phyloP scores from a whole-genome alignment of 2,113 vertebrate species.

The Bombycilla garrulus region DNA sequence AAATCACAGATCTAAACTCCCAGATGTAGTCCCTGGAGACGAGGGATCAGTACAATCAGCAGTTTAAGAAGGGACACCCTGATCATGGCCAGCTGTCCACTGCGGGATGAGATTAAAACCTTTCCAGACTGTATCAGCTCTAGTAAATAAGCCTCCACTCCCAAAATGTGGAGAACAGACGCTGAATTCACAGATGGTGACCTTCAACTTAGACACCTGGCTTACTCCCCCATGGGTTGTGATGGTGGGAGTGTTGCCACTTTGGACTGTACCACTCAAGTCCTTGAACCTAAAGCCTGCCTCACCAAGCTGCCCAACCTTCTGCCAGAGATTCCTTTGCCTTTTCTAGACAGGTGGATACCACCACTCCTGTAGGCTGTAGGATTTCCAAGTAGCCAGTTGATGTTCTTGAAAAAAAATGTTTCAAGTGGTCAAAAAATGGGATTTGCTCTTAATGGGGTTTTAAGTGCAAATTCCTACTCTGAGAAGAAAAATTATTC shows the following conservation, averaged over 20 bases:
- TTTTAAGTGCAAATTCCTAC: not conserved
- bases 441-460: not conserved
- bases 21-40: not conserved
- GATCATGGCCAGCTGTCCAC: not conserved
- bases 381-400: not conserved
- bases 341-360: not conserved
- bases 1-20: not conserved
- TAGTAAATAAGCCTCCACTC: not conserved
- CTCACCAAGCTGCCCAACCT: not conserved
- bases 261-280: accelerated
- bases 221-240: not conserved
- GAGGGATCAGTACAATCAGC: not conserved
- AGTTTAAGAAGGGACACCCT: not conserved
- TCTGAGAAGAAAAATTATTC: not conserved
- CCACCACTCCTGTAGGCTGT: too few species aligned
- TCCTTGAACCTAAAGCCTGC: not conserved
- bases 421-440: not conserved
- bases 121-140: not conserved
- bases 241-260: not conserved
- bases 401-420: not conserved
- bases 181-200: not conserved
- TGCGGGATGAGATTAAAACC: not conserved
- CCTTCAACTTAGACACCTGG: not conserved
- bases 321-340: not conserved
- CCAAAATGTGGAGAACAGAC: not conserved